phyloP scores from a whole-genome alignment of 2,888 invertebrate genomes.

The Watsonalla binaria region DNA sequence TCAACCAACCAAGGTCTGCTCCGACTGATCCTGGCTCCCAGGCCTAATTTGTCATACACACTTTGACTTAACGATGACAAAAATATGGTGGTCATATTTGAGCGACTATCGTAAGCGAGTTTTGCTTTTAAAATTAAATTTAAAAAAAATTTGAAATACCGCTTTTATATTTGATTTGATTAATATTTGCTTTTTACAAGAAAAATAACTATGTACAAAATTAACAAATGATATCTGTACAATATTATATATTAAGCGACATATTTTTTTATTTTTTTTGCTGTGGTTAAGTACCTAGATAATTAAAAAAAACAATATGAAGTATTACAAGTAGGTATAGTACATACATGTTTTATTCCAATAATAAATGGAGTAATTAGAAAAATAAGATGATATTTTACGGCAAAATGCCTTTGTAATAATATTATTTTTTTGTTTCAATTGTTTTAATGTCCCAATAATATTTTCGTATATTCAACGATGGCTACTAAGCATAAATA shows the following conservation, averaged over 20 bases:
- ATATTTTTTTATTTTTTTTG: conserved; percentile 27
- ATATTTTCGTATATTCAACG: background rate
- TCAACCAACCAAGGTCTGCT: no score
- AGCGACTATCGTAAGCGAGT: background rate
- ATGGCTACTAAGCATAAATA: background rate
- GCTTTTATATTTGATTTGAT: conserved; percentile 68
- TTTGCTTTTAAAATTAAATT: conserved; percentile 6
- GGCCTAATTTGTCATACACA: no score
- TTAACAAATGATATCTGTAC: conserved; percentile 72
- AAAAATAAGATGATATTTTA: background rate
- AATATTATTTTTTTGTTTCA: background rate
- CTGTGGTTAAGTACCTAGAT: conserved; percentile 63
- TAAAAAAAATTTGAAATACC: conserved; percentile 29
- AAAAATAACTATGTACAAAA: conserved; percentile 68
- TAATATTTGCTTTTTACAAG: conserved; percentile 56
- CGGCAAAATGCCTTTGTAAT: background rate
- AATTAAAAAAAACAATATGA: conserved; percentile 9
- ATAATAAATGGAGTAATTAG: background rate
- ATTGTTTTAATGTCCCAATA: background rate
- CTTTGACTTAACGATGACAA: no score
- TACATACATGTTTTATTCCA: background rate
- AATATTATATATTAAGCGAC: conserved; percentile 51
- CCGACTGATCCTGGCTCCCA: no score
- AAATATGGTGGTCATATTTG: no score
- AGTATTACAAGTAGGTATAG: background rate